Conservation (phyloP, 2,888 invertebrate species). For the Netelia inedita region DNA sequence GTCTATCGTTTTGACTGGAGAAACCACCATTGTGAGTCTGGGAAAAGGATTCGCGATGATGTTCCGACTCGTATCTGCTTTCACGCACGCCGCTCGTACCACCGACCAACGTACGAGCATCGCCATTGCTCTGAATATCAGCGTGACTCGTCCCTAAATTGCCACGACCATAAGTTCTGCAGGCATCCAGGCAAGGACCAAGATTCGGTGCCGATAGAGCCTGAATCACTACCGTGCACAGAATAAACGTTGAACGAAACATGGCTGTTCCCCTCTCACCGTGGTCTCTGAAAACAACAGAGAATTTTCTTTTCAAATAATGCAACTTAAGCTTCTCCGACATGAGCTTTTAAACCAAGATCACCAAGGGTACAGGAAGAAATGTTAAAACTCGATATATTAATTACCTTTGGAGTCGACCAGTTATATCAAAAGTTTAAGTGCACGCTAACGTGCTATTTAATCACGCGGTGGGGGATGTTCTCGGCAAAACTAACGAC, state of each 20-base stretch:
- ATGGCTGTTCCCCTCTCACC: conserved; percentile 62
- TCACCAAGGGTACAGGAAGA: background rate
- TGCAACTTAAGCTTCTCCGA: too few species aligned
- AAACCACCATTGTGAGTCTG: background rate
- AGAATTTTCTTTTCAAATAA: background rate
- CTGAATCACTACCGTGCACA: conserved; percentile 72
- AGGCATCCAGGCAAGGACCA: conserved; percentile 71
- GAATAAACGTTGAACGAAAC: conserved; percentile 66
- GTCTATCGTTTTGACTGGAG: conserved; percentile 43
- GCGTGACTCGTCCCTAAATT: background rate
- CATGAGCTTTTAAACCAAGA: background rate
- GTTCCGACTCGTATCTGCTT: conserved; percentile 38
- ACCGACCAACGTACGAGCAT: background rate
- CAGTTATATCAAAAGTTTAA: conserved; percentile 5
- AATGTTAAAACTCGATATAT: background rate
- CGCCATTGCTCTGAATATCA: conserved; percentile 4
- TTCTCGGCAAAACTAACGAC: conserved; percentile 69
- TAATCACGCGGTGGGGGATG: conserved; percentile 40
- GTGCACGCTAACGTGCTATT: background rate
- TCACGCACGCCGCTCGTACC: conserved; percentile 6
- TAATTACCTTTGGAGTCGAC: conserved; percentile 28
- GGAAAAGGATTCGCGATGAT: conserved; percentile 4
- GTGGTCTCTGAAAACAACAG: conserved; percentile 58
- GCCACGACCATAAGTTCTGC: conserved; percentile 56
- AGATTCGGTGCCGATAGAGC: conserved; percentile 73